Conservation (phyloP, 2,797 vertebrate genomes). For the Crypturellus tataupa region DNA sequence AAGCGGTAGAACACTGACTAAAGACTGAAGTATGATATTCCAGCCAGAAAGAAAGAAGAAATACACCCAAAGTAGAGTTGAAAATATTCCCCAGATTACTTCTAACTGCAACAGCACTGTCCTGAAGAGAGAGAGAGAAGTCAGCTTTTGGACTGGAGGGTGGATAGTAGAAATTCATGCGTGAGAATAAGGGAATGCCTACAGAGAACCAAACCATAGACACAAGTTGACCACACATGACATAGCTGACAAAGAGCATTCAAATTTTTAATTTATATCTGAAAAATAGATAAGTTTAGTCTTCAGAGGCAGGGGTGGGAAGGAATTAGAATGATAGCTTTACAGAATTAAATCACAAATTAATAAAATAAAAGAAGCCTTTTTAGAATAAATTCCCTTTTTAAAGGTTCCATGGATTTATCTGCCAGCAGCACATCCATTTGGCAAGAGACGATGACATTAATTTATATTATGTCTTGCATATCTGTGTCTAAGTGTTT, state of each 20-base stretch:
- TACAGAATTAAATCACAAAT: background rate
- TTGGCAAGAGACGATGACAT: background rate
- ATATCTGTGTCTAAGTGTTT: background rate
- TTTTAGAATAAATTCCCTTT: background rate
- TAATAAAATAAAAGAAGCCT: background rate
- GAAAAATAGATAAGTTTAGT: background rate
- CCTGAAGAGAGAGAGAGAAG: background rate
- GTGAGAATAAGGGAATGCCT: background rate
- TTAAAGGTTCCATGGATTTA: background rate
- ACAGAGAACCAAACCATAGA: background rate
- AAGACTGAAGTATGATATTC: background rate
- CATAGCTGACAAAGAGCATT: background rate
- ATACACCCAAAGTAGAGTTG: background rate
- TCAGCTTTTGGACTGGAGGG: fast-evolving
- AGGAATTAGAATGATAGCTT: background rate
- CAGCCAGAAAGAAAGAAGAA: background rate
- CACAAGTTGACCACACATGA: background rate
- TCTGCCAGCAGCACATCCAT: background rate
- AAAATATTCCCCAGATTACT: background rate
- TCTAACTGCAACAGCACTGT: fast-evolving
- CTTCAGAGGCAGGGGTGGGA: fast-evolving
- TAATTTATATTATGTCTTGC: background rate
- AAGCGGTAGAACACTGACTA: background rate
- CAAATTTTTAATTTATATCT: background rate
- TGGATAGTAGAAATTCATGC: background rate